phyloP scores from a whole-genome alignment of 2,113 vertebrate species.

The Crotalus viridis region DNA sequence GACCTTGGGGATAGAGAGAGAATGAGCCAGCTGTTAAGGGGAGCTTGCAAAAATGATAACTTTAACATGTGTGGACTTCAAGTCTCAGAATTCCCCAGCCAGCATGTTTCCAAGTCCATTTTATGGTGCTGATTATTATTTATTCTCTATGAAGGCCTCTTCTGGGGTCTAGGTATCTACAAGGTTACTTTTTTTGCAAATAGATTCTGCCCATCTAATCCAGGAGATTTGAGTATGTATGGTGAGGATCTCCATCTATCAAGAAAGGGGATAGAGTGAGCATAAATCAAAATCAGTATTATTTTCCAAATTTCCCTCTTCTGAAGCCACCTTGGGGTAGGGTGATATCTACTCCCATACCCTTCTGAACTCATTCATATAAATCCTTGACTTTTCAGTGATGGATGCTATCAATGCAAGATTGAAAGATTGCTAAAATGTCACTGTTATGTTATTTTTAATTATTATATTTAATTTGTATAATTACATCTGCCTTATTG shows the following conservation, averaged over 20 bases:
- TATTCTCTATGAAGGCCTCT: neutral
- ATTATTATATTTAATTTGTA: neutral
- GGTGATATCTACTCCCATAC: neutral
- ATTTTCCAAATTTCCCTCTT: neutral
- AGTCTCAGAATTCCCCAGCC: neutral
- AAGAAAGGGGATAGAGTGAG: neutral
- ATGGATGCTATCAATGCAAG: neutral
- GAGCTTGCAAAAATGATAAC: neutral
- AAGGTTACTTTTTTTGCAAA: neutral
- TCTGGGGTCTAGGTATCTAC: neutral
- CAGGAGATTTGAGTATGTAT: neutral
- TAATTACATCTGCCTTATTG: neutral
- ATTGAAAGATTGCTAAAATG: neutral
- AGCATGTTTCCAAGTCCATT: neutral
- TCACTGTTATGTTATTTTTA: neutral
- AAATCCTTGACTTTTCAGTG: neutral
- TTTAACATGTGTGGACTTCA: neutral
- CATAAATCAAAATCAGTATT: neutral
- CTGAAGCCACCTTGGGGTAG: neutral
- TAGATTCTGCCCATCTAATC: neutral
- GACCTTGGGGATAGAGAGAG: neutral
- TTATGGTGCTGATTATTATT: neutral
- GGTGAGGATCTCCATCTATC: neutral
- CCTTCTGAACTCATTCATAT: neutral
- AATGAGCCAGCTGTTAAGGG: neutral